Percentiles rank a stretch among this genome's conserved stretches.
Evolutionary conservation across 2,113 vertebrate species (phyloP).

Genomic region (Myiopsitta monachus): DNA sequence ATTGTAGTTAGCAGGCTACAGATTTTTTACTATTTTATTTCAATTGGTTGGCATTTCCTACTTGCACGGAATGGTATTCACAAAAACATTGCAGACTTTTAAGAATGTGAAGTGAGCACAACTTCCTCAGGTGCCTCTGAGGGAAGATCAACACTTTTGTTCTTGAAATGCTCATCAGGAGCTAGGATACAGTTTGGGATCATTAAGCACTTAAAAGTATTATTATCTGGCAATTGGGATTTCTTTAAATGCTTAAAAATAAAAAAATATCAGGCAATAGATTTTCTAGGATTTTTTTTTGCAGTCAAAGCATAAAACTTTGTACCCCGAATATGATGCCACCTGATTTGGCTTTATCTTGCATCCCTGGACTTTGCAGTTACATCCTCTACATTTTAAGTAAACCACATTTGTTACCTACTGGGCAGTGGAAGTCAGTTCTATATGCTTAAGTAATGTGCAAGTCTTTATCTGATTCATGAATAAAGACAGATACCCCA

Average conservation of each 20-base stretch:
- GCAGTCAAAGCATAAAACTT: not conserved
- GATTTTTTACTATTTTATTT: not conserved
- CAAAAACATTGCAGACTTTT: not conserved
- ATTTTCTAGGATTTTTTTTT: not conserved
- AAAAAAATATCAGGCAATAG: not conserved
- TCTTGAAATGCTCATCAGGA: not conserved
- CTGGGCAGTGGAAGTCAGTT: not conserved
- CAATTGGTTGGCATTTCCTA: not conserved
- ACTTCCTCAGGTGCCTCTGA: not conserved
- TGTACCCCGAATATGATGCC: not conserved
- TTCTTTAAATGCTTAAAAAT: not conserved
- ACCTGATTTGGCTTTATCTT: not conserved
- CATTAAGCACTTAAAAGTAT: not conserved
- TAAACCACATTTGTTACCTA: not conserved
- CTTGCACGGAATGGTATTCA: not conserved
- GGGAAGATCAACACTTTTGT: not conserved
- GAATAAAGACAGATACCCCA: not conserved
- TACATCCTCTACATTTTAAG: not conserved
- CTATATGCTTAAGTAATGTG: not conserved
- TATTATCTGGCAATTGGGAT: not conserved
- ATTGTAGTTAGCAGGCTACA: not conserved
- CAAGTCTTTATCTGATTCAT: not conserved
- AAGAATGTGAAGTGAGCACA: not conserved
- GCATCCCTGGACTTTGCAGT: not conserved
- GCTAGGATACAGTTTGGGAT: not conserved